These are phyloP conservation scores for Planococcus citri DNA, from an alignment of 1,140 invertebrate genomes.

Conservation along the genomic window DNA sequence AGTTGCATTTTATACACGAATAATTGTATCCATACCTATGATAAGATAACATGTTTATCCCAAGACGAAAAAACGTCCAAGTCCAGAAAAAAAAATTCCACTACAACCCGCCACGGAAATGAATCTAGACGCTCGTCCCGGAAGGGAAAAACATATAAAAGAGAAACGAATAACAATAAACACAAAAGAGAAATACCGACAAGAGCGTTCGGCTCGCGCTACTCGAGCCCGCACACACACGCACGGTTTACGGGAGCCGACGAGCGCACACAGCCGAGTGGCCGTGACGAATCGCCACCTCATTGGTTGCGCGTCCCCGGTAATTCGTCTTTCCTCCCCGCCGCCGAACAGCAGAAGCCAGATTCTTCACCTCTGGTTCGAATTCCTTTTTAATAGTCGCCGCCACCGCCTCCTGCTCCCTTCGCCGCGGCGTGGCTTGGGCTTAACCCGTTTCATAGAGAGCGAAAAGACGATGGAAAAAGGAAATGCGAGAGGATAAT, in stretches of 20 bases:
- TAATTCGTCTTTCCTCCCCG: constrained; percentile 12
- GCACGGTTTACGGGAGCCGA: not conserved
- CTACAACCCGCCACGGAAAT: too few relatives aligned
- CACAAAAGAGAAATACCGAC: constrained; percentile 2
- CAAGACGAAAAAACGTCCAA: too few relatives aligned
- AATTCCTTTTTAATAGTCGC: constrained; percentile 20
- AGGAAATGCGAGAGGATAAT: constrained; percentile 2
- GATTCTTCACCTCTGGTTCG: constrained; percentile 21
- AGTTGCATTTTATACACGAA: too few relatives aligned
- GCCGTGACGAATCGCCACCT: constrained; percentile 4
- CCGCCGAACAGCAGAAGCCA: not conserved
- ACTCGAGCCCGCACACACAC: not conserved
- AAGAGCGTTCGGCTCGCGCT: not conserved
- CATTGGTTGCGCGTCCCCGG: constrained; percentile 10
- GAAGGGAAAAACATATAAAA: constrained; percentile 7
- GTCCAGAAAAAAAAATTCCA: too few relatives aligned
- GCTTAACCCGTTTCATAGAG: constrained; percentile 6
- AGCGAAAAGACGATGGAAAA: constrained; percentile 6
- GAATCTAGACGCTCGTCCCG: not conserved
- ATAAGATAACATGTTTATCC: too few relatives aligned
- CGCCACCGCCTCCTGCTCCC: constrained; percentile 14
- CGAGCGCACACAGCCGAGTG: not conserved
- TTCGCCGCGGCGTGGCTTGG: constrained; percentile 11
- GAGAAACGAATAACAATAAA: constrained; percentile 7
- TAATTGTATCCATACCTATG: too few relatives aligned